These are phyloP conservation scores for Enoplosus armatus DNA, from an alignment of 2,797 vertebrate genomes.

Conservation along the genomic window DNA sequence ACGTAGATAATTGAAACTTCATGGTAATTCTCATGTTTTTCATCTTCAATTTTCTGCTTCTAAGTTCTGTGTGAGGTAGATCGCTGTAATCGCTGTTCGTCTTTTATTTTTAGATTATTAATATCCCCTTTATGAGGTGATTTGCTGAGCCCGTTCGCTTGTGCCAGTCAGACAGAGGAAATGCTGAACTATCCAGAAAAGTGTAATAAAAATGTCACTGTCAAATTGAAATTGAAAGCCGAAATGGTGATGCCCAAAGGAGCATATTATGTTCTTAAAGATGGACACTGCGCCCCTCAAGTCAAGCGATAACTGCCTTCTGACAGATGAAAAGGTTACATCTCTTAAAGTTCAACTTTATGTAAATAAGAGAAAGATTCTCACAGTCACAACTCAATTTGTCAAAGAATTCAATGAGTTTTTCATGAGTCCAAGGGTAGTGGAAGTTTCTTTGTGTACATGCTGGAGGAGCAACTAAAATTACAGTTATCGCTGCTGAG, in stretches of 20 bases:
- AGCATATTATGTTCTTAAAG: neutral
- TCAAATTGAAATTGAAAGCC: conserved; percentile 26
- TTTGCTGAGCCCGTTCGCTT: neutral
- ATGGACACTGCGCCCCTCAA: neutral
- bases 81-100: conserved; percentile 6
- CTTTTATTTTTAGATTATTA: conserved; percentile 26
- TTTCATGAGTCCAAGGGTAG: neutral
- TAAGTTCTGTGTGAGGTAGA: neutral
- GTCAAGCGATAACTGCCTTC: neutral
- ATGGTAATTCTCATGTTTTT: conserved; percentile 18
- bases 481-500: neutral
- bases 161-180: conserved; percentile 14
- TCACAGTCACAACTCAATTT: neutral
- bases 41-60: conserved; percentile 25
- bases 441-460: neutral
- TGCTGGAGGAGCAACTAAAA: neutral
- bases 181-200: conserved; percentile 11
- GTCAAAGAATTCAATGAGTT: conserved; percentile 4
- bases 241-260: neutral
- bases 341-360: neutral
- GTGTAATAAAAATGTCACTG: conserved; percentile 2
- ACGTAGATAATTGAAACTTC: conserved; percentile 17
- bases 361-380: neutral
- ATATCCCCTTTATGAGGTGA: conserved; percentile 17
- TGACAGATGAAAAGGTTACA: conserved; percentile 5